These are phyloP conservation scores for Paradoxurus hermaphroditus DNA, from an alignment of 2,113 vertebrate species.

Conservation along the genomic window DNA sequence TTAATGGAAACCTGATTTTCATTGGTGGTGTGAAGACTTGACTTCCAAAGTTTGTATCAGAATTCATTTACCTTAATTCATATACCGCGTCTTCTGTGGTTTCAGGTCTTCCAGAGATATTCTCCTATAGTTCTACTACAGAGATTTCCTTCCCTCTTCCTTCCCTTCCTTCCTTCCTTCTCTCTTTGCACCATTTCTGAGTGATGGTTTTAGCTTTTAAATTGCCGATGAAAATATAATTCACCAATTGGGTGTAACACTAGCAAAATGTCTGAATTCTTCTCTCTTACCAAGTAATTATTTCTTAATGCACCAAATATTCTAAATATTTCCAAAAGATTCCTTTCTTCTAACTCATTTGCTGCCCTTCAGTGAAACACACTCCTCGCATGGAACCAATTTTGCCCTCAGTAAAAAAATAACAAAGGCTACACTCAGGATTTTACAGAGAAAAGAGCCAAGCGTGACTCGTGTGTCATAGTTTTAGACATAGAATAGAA, in stretches of 20 bases:
- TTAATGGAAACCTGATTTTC: neutral
- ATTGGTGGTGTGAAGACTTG: neutral
- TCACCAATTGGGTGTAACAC: neutral
- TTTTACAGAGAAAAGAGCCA: neutral
- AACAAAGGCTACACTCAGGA: neutral
- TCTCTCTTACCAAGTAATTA: neutral
- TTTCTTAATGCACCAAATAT: neutral
- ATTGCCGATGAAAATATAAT: neutral
- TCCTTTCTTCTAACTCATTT: neutral
- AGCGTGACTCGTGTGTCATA: neutral
- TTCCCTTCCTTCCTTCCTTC: neutral
- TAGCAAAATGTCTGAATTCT: neutral
- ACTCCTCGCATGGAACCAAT: neutral
- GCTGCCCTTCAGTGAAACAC: neutral
- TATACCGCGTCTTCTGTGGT: neutral
- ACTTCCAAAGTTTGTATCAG: neutral
- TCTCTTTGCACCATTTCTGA: neutral
- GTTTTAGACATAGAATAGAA: neutral
- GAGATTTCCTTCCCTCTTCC: neutral
- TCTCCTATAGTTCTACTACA: too few species aligned
- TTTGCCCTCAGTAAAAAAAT: neutral
- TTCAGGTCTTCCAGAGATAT: neutral
- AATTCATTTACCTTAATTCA: neutral
- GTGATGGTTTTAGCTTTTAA: neutral
- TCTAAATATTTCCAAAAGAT: neutral